phyloP scores from a whole-genome alignment of 2,797 vertebrate genomes.

The Columba guinea region DNA sequence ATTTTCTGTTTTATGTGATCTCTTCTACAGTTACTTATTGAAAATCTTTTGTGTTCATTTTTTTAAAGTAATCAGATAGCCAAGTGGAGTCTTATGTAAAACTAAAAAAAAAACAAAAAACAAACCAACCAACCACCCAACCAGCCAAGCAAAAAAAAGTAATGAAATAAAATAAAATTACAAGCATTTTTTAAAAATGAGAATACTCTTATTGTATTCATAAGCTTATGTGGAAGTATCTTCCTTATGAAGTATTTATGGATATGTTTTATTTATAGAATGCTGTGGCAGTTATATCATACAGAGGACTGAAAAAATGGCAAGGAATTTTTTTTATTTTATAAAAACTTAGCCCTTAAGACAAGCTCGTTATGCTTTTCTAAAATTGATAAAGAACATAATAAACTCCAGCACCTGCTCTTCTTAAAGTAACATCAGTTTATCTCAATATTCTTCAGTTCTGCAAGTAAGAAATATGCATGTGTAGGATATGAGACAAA shows the following conservation, averaged over 20 bases:
- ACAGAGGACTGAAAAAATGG: conserved; percentile 18
- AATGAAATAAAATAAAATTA: not conserved
- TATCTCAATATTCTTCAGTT: conserved; percentile 31
- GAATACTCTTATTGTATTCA: conserved; percentile 6
- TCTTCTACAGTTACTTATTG: not conserved
- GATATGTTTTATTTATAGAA: conserved; percentile 70
- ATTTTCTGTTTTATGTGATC: not conserved
- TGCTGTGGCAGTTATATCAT: conserved; percentile 22
- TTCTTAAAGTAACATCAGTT: conserved; percentile 50
- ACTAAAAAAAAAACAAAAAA: not conserved
- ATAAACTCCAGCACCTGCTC: conserved; percentile 34
- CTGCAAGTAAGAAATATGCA: conserved; percentile 11
- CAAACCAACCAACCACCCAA: too few relatives aligned
- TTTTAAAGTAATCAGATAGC: not conserved
- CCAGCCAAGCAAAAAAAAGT: too few relatives aligned
- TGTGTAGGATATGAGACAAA: conserved; percentile 19
- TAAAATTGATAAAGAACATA: conserved; percentile 47
- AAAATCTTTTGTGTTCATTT: not conserved
- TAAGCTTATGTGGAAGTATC: conserved; percentile 21
- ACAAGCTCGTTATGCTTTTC: conserved; percentile 14
- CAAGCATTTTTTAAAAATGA: not conserved
- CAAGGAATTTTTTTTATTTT: conserved; percentile 17
- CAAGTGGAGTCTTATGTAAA: not conserved
- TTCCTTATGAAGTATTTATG: conserved; percentile 69
- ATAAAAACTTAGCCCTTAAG: conserved; percentile 1